Percentiles rank a stretch among this genome's conserved stretches.
Conservation (phyloP, 2,888 invertebrate genomes). For the Eupithecia tripunctaria region DNA sequence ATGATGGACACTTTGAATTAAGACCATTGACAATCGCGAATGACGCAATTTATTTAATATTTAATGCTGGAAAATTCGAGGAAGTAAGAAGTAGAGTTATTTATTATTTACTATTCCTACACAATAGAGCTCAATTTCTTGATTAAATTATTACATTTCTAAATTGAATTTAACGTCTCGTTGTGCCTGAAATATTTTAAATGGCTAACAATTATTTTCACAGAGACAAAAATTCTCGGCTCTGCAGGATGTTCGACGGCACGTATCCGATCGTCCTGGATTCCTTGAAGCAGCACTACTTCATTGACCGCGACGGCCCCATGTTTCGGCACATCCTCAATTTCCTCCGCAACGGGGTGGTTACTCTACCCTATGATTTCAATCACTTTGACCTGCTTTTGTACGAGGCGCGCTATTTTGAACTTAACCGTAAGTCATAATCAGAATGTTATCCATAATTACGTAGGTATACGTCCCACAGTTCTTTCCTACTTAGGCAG, state of each 20-base stretch:
- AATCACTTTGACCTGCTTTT: slow-evolving; percentile 93
- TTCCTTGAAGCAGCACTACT: slow-evolving; percentile 98
- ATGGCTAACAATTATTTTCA: slow-evolving; percentile 50
- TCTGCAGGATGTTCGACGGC: slow-evolving; percentile 97
- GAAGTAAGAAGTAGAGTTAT: no score
- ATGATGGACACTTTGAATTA: no score
- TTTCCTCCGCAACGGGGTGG: slow-evolving; percentile 95
- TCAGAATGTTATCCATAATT: neutral
- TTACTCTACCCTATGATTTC: slow-evolving; percentile 94
- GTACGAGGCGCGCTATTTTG: slow-evolving; percentile 96
- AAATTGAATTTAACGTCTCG: no score
- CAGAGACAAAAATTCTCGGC: slow-evolving; percentile 96
- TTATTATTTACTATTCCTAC: no score
- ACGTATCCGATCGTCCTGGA: slow-evolving; percentile 97
- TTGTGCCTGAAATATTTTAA: neutral
- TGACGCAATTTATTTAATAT: no score
- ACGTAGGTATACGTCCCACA: no score
- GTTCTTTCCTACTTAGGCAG: no score
- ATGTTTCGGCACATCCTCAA: slow-evolving; percentile 99
- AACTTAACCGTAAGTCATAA: slow-evolving; percentile 90
- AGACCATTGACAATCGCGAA: no score
- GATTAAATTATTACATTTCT: no score
- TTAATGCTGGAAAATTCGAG: no score
- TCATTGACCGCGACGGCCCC: slow-evolving; percentile 98
- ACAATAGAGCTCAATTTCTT: no score